Base-by-base conservation (phyloP, 2,113 vertebrate genomes). In the Siphamia tubifer region DNA sequence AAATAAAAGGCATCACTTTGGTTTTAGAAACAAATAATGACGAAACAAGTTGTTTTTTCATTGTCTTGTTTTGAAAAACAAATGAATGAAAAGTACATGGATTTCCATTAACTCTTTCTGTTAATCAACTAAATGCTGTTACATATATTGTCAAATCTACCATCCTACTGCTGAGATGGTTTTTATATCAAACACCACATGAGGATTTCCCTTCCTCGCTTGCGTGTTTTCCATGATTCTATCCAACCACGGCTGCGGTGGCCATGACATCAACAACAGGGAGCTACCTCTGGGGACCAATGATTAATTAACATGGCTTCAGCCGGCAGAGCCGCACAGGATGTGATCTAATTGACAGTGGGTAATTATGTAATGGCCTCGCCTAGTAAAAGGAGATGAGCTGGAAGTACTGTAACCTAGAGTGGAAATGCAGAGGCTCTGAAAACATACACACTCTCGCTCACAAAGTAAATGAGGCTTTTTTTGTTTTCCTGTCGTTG, bases 221-320 rank as follows among this genome's bases (percentile, higher is more conserved):
- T 39, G 40, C 15, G 34, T 13, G 8, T 68, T 75, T 70, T 74
- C 66, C 38, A 1, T 53, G 57, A 74, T 63, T 57, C 49, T 42
- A 25, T 36, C 60, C 54, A 56, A 69, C 54, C 19, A 1, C 8
- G 24, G 57, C 68, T 7, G 2, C 10, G 24, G 44, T 12, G 47
- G 34, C 38, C 52, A 63, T 78, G 71, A 90, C 82, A 84, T 85
- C 74, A 88, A 60, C 35, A 48, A 9, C 11, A 27, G 49, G 60
- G 27, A 74, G 45, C 58, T 30, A 44, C 63, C 71, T 79, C 78
- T 58, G 43, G 81, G 72, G 73, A 77, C 74, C 64, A 21, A 71
- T 86, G 82, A 90, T 90, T 84, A 85, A 90, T 88, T 87, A 78
- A 84, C 80, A 72, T 68, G 84, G 78, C 82, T 73, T 82, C 40